Base-by-base conservation (phyloP, 2,888 invertebrate genomes). In the Drosophila nigritarsus region DNA sequence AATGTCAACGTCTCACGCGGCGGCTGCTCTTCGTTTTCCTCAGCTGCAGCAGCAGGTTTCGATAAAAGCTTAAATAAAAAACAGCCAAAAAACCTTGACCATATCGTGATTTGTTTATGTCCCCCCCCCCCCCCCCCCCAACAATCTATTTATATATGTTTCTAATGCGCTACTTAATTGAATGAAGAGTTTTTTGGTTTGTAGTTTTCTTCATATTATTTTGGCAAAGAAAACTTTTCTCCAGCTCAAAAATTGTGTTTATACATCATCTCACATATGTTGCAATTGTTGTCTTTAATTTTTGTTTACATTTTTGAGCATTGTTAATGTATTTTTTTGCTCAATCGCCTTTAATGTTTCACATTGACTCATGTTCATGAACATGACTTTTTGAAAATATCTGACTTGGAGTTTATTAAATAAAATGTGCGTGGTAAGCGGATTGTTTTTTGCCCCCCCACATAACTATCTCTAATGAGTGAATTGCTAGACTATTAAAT, bases 1-100 rank as follows among this genome's bases (percentile, higher is more conserved):
- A 80, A 82, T 80, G 80, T 80, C 79, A 82, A 73, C 73, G 82
- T 55, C 63, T 74, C n/a, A 51, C 49, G 59, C 36, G 61, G 27
- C 55, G 67, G 38, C 58, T 59, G 56, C 60, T 69, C 71, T 54
- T 64, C 67, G 74, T 82, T 73, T 75, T 67, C 71, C 65, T 62
- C 75, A 66, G 73, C 80, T 83, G 78, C 86, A 78, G 83, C 85
- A 79, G 81, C 87, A 80, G 83, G 73, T 86, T 87, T 85, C 42
- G 61, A 63, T 54, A 64, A 55, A 32, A 40, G 29, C 24, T 38
- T 20, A 42, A 48, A 51, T 36, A 49, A 50, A n/a, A 55, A 29
- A 50, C 20, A 62, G 54, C 15, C 73, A 40, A 66, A 59, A 82
- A 87, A 89, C 89, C 86, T 86, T 86, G 89, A 86, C 86, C 86